These are phyloP conservation scores for Tupaia tana DNA, from an alignment of 2,113 vertebrate genomes.

Conservation along the genomic window DNA sequence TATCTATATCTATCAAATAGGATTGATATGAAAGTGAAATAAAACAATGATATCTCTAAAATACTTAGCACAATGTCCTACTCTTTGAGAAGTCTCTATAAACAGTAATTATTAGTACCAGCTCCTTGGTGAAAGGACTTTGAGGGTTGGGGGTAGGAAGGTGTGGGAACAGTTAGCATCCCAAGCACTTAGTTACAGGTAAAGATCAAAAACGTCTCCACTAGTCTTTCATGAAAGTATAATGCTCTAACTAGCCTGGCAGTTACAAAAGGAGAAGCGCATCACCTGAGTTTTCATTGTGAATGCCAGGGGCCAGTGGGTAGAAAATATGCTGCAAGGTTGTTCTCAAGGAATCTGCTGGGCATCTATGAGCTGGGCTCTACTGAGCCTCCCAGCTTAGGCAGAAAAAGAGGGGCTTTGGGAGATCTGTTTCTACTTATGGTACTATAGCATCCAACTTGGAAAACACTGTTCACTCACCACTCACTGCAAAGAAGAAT, in stretches of 20 bases:
- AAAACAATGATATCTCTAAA: slow-evolving; percentile 45
- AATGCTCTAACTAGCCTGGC: neutral
- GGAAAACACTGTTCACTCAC: slow-evolving; percentile 24
- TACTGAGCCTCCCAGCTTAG: neutral
- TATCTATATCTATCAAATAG: neutral
- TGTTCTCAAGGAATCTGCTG: neutral
- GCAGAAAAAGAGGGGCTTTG: neutral
- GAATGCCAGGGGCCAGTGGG: neutral
- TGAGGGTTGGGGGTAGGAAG: neutral
- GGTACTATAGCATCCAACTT: neutral
- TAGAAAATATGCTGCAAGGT: neutral
- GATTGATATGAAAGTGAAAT: slow-evolving; percentile 19
- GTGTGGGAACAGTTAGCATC: neutral
- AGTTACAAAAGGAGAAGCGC: neutral
- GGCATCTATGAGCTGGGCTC: neutral
- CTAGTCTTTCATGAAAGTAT: neutral
- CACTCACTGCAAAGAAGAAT: neutral
- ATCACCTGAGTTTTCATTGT: neutral
- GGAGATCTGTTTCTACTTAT: slow-evolving; percentile 3
- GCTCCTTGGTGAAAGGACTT: neutral
- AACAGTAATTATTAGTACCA: neutral
- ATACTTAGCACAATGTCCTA: neutral
- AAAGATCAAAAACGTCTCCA: neutral
- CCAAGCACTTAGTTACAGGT: neutral
- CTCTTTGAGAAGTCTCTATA: slow-evolving; percentile 15